A percentile compares a stretch with the other conserved stretches of the same genome.
These are phyloP conservation scores for Holotrichia oblita DNA, from an alignment of 1,140 invertebrate species.

Conservation along the genomic window DNA sequence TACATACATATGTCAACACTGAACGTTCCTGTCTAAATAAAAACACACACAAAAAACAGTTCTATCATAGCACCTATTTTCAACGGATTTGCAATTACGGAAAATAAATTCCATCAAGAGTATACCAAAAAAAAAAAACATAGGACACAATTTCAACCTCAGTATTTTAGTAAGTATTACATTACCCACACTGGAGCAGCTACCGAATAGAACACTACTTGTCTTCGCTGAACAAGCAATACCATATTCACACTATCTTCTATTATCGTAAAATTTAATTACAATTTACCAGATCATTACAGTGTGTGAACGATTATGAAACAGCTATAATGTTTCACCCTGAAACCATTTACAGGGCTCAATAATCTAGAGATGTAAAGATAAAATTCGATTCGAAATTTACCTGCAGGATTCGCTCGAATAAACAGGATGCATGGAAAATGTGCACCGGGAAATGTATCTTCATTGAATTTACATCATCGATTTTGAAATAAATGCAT, in stretches of 20 bases:
- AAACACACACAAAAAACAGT: no score
- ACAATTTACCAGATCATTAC: constrained; percentile 41
- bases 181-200: no score
- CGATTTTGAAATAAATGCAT: neutral
- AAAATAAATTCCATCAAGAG: no score
- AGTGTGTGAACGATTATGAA: constrained; percentile 12
- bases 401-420: neutral
- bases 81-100: no score
- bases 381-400: constrained; percentile 23
- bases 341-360: neutral
- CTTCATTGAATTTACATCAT: constrained; percentile 6
- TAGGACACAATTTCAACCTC: no score
- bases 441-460: constrained; percentile 7
- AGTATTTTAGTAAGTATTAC: no score
- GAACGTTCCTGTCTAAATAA: no score
- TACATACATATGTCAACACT: no score
- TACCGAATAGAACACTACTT: no score
- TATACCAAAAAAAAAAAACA: no score
- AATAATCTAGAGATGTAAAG: neutral
- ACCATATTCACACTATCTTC: neutral
- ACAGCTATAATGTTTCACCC: neutral
- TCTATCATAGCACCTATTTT: no score
- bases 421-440: neutral
- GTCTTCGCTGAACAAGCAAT: neutral
- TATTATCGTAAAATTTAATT: constrained; percentile 39